phyloP scores from a whole-genome alignment of 2,113 vertebrate genomes.

The Takifugu bimaculatus region DNA sequence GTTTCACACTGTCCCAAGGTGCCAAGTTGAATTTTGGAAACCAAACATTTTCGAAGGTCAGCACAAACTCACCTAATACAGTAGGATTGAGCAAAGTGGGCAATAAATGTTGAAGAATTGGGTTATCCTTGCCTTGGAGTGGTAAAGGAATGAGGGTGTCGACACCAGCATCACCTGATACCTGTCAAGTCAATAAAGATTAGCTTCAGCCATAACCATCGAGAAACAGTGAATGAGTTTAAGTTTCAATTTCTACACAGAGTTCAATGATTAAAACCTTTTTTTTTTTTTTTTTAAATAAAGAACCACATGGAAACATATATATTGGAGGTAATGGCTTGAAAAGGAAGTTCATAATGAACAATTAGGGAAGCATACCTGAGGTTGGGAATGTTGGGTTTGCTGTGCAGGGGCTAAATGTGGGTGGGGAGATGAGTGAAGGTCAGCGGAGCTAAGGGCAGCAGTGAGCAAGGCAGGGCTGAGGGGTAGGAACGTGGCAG shows the following conservation, averaged over 20 bases:
- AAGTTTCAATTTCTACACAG: no score
- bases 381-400: conserved; percentile 68
- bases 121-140: conserved; percentile 73
- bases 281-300: background rate
- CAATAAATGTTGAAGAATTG: conserved; percentile 74
- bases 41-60: background rate
- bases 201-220: background rate
- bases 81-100: conserved; percentile 78
- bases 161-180: conserved; percentile 61
- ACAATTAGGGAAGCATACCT: conserved; percentile 56
- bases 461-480: conserved; percentile 79
- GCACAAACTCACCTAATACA: conserved; percentile 73
- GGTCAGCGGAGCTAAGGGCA: conserved; percentile 76
- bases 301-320: background rate
- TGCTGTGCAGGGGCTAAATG: conserved; percentile 64
- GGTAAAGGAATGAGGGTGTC: conserved; percentile 67
- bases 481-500: conserved; percentile 79
- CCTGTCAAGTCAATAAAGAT: conserved; percentile 24
- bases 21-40: background rate
- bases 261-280: no score
- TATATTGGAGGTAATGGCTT: background rate
- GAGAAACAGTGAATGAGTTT: background rate
- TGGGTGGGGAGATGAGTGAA: conserved; percentile 59
- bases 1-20: background rate
- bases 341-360: conserved; percentile 9